Conservation (phyloP, 2,113 vertebrate genomes). For the Neodon shergylaensis region DNA sequence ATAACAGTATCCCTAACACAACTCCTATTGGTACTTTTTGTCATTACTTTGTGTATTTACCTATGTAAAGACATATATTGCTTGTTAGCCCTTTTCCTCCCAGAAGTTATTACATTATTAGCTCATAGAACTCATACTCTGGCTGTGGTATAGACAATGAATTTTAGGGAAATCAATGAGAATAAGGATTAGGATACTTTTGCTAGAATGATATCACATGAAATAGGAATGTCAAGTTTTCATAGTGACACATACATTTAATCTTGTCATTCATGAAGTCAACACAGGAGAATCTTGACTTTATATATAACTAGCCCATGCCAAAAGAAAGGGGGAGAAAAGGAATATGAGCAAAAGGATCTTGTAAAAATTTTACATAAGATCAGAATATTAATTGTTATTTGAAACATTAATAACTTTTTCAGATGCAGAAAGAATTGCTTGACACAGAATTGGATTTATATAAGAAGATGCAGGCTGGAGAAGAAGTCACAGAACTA, state of each 20-base stretch:
- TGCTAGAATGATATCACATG: background rate
- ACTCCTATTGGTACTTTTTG: background rate
- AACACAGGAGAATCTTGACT: background rate
- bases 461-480: constrained; percentile 97
- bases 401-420: constrained; percentile 75
- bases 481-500: constrained; percentile 96
- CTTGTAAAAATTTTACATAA: constrained; percentile 32
- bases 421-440: constrained; percentile 96
- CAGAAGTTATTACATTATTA: background rate
- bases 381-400: constrained; percentile 37
- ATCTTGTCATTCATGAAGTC: background rate
- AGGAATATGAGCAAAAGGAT: background rate
- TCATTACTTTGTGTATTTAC: background rate
- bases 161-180: constrained; percentile 13
- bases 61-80: background rate
- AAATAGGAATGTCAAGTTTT: background rate
- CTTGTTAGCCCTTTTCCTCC: background rate
- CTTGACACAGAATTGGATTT: constrained; percentile 97
- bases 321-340: background rate
- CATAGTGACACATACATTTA: background rate
- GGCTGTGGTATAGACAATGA: background rate
- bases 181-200: background rate
- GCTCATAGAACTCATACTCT: background rate
- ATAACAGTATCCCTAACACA: background rate
- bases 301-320: background rate